A percentile compares a stretch with the other conserved stretches of the same genome.
Evolutionary conservation across 2,113 vertebrate genomes (phyloP).

Genomic region (Misgurnus anguillicaudatus): DNA sequence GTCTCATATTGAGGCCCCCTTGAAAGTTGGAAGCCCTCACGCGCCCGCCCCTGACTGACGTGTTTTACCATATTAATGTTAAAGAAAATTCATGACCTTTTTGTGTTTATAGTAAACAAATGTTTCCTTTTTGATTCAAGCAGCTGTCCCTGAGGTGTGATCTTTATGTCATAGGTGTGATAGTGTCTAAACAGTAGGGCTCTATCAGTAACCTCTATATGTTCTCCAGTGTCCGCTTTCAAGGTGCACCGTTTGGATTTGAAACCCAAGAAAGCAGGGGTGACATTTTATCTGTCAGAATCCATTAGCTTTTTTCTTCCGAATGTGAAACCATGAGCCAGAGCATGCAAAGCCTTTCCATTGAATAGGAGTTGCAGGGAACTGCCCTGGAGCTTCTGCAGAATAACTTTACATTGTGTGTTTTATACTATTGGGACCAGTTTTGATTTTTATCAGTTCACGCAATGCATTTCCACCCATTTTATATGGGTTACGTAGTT

Average conservation of each 20-base stretch:
- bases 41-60: too few species aligned
- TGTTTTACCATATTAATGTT: too few species aligned
- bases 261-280: slow-evolving; percentile 15
- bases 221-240: neutral
- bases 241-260: neutral
- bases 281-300: slow-evolving; percentile 21
- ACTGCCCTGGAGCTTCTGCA: slow-evolving; percentile 1
- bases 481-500: neutral
- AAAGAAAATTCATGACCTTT: neutral
- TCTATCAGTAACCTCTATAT: slow-evolving; percentile 3
- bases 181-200: slow-evolving; percentile 9
- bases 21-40: too few species aligned
- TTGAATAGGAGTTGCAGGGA: neutral
- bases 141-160: neutral
- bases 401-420: slow-evolving; percentile 10
- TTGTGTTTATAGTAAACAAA: slow-evolving; percentile 13
- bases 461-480: neutral
- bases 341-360: neutral
- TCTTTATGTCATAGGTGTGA: neutral
- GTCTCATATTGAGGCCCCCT: too few species aligned
- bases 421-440: neutral
- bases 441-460: neutral
- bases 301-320: neutral
- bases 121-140: neutral
- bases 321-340: neutral